A percentile compares a stretch with the other conserved stretches of the same genome.
Evolutionary conservation across 1,140 invertebrate genomes (phyloP).

Genomic region (Ladona fulva): DNA sequence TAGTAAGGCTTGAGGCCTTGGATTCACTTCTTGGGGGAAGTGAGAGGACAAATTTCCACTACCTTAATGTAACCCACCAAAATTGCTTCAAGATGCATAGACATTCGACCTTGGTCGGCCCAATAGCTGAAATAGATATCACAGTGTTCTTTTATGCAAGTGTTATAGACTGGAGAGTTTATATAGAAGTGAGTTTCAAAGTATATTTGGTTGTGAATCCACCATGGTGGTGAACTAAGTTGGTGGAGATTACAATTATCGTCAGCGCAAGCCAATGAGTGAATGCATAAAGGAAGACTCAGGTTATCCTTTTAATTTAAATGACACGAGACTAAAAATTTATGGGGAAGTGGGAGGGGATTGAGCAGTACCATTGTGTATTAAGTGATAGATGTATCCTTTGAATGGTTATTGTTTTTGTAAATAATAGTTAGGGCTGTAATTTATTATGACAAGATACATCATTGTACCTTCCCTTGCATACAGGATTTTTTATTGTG

Average conservation of each 20-base stretch:
- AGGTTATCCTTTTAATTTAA: slow-evolving; percentile 5
- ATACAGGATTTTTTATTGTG: neutral
- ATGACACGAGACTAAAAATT: neutral
- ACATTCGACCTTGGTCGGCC: neutral
- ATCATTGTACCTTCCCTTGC: slow-evolving; percentile 9
- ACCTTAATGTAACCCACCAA: neutral
- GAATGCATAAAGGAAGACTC: neutral
- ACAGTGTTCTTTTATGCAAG: neutral
- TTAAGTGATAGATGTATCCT: neutral
- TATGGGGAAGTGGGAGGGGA: neutral
- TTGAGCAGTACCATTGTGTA: neutral
- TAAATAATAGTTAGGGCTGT: slow-evolving; percentile 4
- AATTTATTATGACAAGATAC: slow-evolving; percentile 10
- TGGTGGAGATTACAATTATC: neutral
- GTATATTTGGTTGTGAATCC: neutral
- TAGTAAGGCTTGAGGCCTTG: too few species aligned
- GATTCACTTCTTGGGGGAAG: too few species aligned
- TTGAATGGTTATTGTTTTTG: slow-evolving; percentile 10
- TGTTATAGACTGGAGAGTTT: neutral
- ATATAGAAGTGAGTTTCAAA: neutral
- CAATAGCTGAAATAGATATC: neutral
- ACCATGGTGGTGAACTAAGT: neutral
- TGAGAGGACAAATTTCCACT: neutral
- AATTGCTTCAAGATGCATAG: neutral
- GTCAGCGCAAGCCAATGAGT: neutral